Conservation (phyloP, 2,113 vertebrate genomes). For the Eulemur macaco region DNA sequence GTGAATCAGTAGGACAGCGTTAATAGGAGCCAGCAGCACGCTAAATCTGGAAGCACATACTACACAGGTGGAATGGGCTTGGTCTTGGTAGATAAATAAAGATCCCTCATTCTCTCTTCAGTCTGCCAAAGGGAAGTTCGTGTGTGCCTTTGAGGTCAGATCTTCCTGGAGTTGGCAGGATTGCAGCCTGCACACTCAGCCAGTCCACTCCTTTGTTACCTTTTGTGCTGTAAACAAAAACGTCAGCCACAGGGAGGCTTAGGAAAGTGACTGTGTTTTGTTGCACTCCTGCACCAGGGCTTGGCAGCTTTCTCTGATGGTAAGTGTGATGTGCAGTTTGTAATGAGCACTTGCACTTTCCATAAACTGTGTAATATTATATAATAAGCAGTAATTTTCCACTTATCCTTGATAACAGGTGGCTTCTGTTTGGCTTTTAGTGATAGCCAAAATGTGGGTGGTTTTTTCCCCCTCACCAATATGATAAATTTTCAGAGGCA, state of each 20-base stretch:
- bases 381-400: constrained; percentile 63
- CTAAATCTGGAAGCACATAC: background rate
- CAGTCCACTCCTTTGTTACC: background rate
- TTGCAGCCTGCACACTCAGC: background rate
- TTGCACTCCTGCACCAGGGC: background rate
- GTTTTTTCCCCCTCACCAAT: background rate
- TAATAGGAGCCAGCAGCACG: background rate
- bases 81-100: background rate
- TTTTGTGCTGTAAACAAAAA: background rate
- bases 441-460: constrained; percentile 21
- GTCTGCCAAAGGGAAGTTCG: background rate
- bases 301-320: background rate
- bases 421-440: constrained; percentile 57
- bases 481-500: constrained; percentile 54
- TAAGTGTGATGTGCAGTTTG: constrained; percentile 14
- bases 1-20: background rate
- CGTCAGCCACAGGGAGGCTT: background rate
- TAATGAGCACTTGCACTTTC: constrained; percentile 58
- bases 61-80: background rate
- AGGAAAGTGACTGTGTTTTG: background rate
- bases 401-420: constrained; percentile 54
- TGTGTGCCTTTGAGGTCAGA: background rate
- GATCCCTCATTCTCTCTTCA: background rate
- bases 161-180: background rate
- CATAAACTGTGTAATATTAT: constrained; percentile 44